Conservation (phyloP, 2,888 invertebrate genomes). For the Nemurella pictetii region DNA sequence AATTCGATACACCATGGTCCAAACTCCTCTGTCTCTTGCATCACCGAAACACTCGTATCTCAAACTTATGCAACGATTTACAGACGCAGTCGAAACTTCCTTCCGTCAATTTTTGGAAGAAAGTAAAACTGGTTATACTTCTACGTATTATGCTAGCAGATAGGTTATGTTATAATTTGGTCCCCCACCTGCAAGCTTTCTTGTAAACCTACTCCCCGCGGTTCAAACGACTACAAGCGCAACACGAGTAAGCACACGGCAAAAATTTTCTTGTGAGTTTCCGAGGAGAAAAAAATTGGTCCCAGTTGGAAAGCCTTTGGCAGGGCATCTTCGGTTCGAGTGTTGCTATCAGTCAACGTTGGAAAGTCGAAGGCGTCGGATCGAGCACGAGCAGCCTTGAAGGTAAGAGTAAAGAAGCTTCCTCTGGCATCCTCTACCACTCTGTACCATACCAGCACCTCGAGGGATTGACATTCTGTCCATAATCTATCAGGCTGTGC, state of each 20-base stretch:
- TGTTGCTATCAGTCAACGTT: not conserved
- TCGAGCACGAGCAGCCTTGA: not conserved
- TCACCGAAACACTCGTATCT: not conserved
- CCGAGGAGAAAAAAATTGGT: not conserved
- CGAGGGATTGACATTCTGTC: not conserved
- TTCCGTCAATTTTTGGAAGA: constrained; percentile 30
- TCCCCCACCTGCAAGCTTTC: not conserved
- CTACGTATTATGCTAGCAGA: not conserved
- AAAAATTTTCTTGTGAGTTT: not conserved
- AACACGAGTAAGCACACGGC: too few relatives aligned
- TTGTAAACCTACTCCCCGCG: not conserved
- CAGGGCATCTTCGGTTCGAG: not conserved
- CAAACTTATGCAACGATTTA: not conserved
- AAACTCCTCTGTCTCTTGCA: not conserved
- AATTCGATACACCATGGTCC: not conserved
- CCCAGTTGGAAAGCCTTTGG: not conserved
- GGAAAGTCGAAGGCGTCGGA: not conserved
- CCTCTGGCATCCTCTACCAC: not conserved
- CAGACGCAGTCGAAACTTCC: not conserved
- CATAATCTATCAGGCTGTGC: too few relatives aligned
- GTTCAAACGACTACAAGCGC: not conserved
- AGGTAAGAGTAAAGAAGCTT: not conserved
- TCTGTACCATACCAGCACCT: too few relatives aligned
- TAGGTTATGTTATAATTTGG: not conserved
- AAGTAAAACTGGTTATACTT: constrained; percentile 26